Evolutionary conservation across 2,888 invertebrate genomes (phyloP).

Genomic region (Litoditis marina): DNA sequence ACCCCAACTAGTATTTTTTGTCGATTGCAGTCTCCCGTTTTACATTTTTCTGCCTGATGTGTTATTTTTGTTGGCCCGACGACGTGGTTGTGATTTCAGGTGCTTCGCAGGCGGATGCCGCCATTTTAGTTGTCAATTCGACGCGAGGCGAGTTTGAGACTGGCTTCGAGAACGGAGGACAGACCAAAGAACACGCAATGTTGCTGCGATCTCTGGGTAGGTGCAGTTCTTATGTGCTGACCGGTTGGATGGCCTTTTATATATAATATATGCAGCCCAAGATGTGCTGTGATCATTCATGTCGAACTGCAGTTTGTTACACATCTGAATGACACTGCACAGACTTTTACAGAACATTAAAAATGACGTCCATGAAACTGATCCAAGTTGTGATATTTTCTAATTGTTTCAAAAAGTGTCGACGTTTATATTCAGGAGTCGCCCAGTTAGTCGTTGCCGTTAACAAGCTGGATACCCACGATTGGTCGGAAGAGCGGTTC

Average conservation of each 20-base stretch:
- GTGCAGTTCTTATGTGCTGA: conserved; percentile 10
- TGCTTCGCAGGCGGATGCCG: conserved; percentile 95
- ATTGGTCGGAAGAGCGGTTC: conserved; percentile 87
- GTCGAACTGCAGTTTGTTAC: background rate
- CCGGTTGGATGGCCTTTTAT: background rate
- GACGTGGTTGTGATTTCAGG: conserved; percentile 67
- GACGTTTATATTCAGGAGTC: conserved; percentile 72
- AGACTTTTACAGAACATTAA: too few species aligned
- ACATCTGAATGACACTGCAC: too few species aligned
- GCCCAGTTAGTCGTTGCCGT: conserved; percentile 88
- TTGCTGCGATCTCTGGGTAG: conserved; percentile 77
- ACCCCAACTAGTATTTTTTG: too few species aligned
- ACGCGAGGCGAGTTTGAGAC: conserved; percentile 93
- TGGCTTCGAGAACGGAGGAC: conserved; percentile 95
- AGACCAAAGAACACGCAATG: conserved; percentile 93
- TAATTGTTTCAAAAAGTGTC: too few species aligned
- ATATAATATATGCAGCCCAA: background rate
- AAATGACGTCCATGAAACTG: too few species aligned
- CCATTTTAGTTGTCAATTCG: conserved; percentile 90
- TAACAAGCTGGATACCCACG: conserved; percentile 93
- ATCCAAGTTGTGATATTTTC: too few species aligned
- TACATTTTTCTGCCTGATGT: conserved; percentile 6
- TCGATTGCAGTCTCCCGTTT: too few species aligned
- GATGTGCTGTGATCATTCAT: too few species aligned
- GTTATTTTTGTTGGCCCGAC: background rate